Conservation (phyloP, 2,888 invertebrate species). For the Ophion ventricosus region DNA sequence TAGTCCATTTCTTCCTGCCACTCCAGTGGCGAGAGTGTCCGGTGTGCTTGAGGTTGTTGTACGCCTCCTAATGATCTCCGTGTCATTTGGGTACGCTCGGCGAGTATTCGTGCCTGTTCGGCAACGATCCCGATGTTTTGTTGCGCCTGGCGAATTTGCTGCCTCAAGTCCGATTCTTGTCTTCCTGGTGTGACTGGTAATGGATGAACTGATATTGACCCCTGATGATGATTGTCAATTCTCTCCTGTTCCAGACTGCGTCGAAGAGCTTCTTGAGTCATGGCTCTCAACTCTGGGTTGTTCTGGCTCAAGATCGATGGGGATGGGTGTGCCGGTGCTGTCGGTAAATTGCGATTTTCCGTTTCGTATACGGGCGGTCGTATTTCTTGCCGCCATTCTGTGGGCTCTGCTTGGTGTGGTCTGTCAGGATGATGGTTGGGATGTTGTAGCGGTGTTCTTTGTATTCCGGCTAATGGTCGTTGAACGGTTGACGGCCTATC, state of each 20-base stretch:
- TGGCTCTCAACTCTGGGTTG: conserved; percentile 27
- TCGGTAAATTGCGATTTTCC: not conserved
- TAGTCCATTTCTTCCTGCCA: not conserved
- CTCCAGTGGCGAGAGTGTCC: not conserved
- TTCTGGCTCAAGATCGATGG: conserved; percentile 32
- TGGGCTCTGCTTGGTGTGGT: not conserved
- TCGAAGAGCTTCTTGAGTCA: conserved; percentile 35
- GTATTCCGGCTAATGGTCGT: not conserved
- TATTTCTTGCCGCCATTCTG: not conserved
- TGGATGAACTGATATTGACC: conserved; percentile 9
- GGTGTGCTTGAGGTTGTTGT: not conserved
- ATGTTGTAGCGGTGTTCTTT: not conserved
- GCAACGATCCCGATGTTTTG: too few species aligned
- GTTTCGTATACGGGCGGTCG: not conserved
- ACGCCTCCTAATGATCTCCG: not conserved
- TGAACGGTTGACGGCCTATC: not conserved
- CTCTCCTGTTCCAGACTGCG: conserved; percentile 1
- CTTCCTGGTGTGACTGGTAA: not conserved
- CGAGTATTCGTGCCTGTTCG: not conserved
- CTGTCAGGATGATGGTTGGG: not conserved
- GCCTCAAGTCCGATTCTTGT: not conserved
- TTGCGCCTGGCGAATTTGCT: not conserved
- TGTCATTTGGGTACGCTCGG: not conserved
- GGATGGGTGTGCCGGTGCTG: not conserved
- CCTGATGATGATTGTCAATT: not conserved